Evolutionary conservation across 2,113 vertebrate genomes (phyloP).

Genomic region (Nestor notabilis): DNA sequence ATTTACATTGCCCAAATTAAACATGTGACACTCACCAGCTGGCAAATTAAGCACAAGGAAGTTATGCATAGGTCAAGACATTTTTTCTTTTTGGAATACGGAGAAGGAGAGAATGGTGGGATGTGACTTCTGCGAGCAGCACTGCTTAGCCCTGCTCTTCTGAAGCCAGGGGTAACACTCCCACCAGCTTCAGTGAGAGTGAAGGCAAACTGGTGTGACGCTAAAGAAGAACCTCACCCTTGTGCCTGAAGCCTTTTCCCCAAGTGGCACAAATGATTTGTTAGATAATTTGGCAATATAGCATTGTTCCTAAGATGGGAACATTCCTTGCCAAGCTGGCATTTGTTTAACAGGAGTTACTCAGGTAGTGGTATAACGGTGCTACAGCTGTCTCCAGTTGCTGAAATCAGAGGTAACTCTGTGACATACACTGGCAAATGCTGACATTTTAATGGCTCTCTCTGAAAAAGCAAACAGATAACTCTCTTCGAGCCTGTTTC

Average conservation of each 20-base stretch:
- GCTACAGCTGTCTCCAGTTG: background rate
- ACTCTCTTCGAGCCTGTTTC: background rate
- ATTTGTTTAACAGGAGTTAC: background rate
- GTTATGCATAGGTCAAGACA: background rate
- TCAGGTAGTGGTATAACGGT: background rate
- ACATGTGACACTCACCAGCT: conserved; percentile 26
- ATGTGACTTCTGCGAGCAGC: background rate
- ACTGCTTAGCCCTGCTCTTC: background rate
- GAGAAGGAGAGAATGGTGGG: background rate
- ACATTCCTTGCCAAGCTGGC: background rate
- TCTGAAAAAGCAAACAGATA: background rate
- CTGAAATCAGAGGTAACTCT: background rate
- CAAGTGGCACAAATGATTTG: background rate
- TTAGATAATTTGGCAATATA: background rate
- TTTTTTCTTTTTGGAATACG: background rate
- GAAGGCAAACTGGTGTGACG: background rate
- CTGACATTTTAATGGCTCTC: background rate
- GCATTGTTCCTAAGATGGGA: background rate
- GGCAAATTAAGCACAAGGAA: conserved; percentile 15
- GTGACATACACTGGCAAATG: background rate
- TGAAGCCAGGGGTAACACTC: background rate
- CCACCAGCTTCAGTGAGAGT: background rate
- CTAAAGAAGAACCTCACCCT: background rate
- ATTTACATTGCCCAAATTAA: background rate
- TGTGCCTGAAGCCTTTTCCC: background rate